phyloP scores from a whole-genome alignment of 1,140 invertebrate species.

The Pseudomyrmex concolor region DNA sequence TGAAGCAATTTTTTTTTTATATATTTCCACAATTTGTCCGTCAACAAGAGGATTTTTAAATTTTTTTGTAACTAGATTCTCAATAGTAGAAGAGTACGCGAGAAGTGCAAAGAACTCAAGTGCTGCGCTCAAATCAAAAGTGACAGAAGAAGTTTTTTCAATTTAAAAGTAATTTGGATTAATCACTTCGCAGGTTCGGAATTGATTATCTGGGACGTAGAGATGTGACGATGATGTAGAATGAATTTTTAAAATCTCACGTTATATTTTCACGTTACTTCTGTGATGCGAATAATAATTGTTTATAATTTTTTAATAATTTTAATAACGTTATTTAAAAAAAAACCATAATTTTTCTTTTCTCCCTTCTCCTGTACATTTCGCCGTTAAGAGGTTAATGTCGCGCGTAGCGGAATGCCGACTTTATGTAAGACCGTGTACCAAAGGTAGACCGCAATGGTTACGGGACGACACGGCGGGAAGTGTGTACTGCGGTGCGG shows the following conservation, averaged over 20 bases:
- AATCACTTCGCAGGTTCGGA: constrained; percentile 1
- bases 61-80: not conserved
- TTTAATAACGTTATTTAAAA: not conserved
- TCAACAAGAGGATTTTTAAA: constrained; percentile 11
- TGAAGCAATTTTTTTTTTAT: too few relatives aligned
- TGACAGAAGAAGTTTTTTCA: not conserved
- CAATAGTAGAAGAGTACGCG: not conserved
- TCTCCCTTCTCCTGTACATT: not conserved
- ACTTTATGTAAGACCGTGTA: constrained; percentile 18
- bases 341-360: not conserved
- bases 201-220: not conserved
- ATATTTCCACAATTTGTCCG: not conserved
- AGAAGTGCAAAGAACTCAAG: constrained; percentile 2
- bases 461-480: constrained; percentile 14
- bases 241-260: too few relatives aligned
- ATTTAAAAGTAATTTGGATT: constrained; percentile 20
- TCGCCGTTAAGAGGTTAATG: constrained; percentile 36
- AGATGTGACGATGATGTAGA: too few relatives aligned
- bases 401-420: constrained; percentile 29
- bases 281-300: not conserved
- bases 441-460: constrained; percentile 51
- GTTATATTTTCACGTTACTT: too few relatives aligned
- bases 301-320: not conserved
- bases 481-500: constrained; percentile 18
- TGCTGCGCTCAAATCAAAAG: not conserved